These are phyloP conservation scores for Bambusicola thoracicus DNA, from an alignment of 2,113 vertebrate genomes.

Conservation along the genomic window DNA sequence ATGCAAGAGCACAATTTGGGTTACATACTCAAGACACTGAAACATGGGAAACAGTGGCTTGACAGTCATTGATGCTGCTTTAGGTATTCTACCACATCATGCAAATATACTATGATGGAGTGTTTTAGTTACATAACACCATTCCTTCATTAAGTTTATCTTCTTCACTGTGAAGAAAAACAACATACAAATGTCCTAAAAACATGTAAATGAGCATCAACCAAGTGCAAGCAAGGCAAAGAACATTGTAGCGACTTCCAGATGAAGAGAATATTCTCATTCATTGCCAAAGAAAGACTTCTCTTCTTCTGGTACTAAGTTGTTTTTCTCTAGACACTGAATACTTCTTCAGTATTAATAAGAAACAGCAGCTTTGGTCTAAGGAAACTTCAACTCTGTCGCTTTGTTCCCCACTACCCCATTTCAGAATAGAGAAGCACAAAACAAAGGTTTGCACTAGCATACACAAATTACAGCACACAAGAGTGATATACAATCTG, in stretches of 20 bases:
- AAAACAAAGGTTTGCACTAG: background rate
- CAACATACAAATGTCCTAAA: background rate
- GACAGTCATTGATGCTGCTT: constrained; percentile 20
- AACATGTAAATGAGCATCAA: constrained; percentile 13
- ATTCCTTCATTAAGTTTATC: constrained; percentile 32
- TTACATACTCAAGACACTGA: background rate
- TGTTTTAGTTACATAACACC: background rate
- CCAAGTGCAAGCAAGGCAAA: background rate
- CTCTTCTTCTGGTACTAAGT: background rate
- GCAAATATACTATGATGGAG: constrained; percentile 3
- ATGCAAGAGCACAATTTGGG: background rate
- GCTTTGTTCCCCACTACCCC: background rate
- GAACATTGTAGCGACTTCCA: background rate
- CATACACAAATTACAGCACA: background rate
- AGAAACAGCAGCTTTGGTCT: background rate
- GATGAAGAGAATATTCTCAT: background rate
- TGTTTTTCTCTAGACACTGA: background rate
- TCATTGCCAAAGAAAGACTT: background rate
- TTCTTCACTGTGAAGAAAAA: background rate
- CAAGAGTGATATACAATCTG: background rate
- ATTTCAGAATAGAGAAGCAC: background rate
- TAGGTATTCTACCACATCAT: constrained; percentile 8
- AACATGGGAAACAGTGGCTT: constrained; percentile 2
- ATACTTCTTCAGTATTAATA: background rate
- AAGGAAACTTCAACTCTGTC: background rate